A percentile compares a stretch with the other conserved stretches of the same genome.
phyloP scores from a whole-genome alignment of 2,888 invertebrate genomes.

The Chrysomela aeneicollis region DNA sequence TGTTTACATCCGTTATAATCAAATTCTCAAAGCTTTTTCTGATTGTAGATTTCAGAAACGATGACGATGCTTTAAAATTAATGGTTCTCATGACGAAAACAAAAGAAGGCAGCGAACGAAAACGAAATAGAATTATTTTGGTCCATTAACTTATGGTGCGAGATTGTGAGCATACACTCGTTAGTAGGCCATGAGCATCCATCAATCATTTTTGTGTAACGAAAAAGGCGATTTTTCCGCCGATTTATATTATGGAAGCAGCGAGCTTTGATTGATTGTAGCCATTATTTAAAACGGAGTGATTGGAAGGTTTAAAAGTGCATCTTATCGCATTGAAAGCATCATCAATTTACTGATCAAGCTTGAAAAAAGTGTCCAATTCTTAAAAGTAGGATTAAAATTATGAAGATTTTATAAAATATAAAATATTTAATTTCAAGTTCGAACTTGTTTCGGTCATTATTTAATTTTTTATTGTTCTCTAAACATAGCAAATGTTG shows the following conservation, averaged over 20 bases:
- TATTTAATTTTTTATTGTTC: no score
- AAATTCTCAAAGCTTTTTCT: no score
- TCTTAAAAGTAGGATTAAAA: no score
- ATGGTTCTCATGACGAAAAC: conserved; percentile 11
- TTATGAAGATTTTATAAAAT: no score
- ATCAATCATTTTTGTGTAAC: neutral
- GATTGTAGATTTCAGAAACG: no score
- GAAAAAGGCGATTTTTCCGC: neutral
- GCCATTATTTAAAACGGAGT: neutral
- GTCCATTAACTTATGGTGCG: conserved; percentile 54
- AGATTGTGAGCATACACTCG: conserved; percentile 47
- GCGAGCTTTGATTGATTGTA: neutral
- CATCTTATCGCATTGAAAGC: neutral
- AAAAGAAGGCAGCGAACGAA: conserved; percentile 24
- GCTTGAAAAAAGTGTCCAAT: neutral
- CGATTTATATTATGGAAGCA: neutral
- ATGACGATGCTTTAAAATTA: neutral
- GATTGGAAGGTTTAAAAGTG: neutral
- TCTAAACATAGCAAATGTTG: no score
- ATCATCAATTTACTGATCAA: neutral
- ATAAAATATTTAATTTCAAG: no score
- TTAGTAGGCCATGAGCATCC: neutral
- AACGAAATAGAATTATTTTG: conserved; percentile 47
- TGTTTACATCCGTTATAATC: no score
- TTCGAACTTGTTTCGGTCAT: no score